Evolutionary conservation across 2,113 vertebrate species (phyloP).

Genomic region (Gymnobelideus leadbeateri): DNA sequence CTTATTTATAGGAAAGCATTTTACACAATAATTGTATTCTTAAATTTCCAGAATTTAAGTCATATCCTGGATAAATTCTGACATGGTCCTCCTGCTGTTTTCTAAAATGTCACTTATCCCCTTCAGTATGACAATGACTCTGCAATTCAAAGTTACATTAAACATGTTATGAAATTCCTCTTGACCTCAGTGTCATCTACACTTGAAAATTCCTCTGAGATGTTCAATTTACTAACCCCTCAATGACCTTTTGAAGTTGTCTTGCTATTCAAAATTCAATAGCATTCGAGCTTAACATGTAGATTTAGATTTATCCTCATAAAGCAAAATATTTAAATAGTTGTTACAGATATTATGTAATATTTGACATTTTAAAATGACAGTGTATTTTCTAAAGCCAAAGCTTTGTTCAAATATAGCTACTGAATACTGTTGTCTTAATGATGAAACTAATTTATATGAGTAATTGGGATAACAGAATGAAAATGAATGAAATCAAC

Average conservation of each 20-base stretch:
- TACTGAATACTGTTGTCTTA: background rate
- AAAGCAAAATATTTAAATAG: background rate
- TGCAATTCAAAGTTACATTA: slow-evolving; percentile 28
- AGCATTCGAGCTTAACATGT: slow-evolving; percentile 2
- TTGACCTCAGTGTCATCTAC: background rate
- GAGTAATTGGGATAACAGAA: slow-evolving; percentile 8
- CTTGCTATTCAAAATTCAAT: slow-evolving; percentile 37
- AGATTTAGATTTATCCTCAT: slow-evolving; percentile 35
- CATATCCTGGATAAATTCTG: slow-evolving; percentile 12
- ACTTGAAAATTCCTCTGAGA: slow-evolving; percentile 33
- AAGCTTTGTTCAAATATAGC: background rate
- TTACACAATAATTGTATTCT: too few relatives aligned
- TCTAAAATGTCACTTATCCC: slow-evolving; percentile 5
- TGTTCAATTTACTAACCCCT: slow-evolving; percentile 11
- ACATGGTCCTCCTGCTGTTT: background rate
- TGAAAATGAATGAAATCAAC: slow-evolving; percentile 6
- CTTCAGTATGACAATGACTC: background rate
- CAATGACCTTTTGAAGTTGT: slow-evolving; percentile 14
- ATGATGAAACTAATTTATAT: background rate
- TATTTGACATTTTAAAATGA: background rate
- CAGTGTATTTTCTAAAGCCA: background rate
- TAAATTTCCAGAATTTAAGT: too few relatives aligned
- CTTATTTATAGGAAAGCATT: too few relatives aligned
- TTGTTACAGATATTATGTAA: background rate
- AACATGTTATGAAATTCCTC: slow-evolving; percentile 27